Evolutionary conservation across 2,888 invertebrate genomes (phyloP).

Genomic region (Esperia sulphurella): DNA sequence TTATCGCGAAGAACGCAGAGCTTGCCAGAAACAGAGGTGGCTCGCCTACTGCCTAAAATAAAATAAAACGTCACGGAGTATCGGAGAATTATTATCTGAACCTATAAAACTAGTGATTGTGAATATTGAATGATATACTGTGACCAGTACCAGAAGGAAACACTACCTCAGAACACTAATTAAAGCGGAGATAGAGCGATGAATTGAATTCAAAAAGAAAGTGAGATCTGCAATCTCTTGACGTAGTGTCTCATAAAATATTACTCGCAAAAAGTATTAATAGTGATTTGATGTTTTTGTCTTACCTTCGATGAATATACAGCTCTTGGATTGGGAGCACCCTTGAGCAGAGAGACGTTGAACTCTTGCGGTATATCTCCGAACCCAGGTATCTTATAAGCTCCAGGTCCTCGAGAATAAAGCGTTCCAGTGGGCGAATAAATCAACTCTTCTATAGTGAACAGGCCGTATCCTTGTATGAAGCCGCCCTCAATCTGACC

Average conservation of each 20-base stretch:
- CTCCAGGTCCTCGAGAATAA: constrained; percentile 93
- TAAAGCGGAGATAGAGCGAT: too few relatives aligned
- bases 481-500: constrained; percentile 98
- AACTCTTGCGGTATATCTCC: constrained; percentile 95
- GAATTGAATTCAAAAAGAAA: too few relatives aligned
- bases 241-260: too few relatives aligned
- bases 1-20: constrained; percentile 94
- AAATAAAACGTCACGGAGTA: background rate
- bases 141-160: too few relatives aligned
- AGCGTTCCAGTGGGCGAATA: constrained; percentile 91
- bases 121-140: too few relatives aligned
- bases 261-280: too few relatives aligned
- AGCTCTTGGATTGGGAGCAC: constrained; percentile 93
- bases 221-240: too few relatives aligned
- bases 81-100: too few relatives aligned
- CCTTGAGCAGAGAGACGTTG: constrained; percentile 94
- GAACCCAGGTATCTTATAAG: constrained; percentile 96
- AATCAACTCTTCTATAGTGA: constrained; percentile 93
- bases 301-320: constrained; percentile 96
- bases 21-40: constrained; percentile 95
- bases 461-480: constrained; percentile 95
- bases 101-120: background rate
- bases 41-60: constrained; percentile 93
- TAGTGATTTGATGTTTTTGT: too few relatives aligned
- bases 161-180: too few relatives aligned